phyloP scores from a whole-genome alignment of 2,888 invertebrate genomes.

The Rhingia rostrata region DNA sequence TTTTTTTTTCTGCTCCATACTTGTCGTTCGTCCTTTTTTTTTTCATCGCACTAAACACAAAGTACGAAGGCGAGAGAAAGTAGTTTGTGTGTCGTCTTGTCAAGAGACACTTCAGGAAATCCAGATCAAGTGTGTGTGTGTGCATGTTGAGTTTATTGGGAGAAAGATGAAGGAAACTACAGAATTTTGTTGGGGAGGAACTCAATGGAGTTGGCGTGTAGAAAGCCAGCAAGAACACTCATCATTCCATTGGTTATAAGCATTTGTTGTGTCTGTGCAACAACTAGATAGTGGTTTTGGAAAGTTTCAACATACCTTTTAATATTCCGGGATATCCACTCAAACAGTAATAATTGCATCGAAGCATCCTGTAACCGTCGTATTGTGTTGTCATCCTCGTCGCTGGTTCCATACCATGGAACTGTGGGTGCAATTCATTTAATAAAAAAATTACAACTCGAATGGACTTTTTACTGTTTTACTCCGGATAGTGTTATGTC shows the following conservation, averaged over 20 bases:
- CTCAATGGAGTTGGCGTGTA: constrained; percentile 11
- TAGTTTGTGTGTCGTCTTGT: constrained; percentile 54
- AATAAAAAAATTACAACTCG: constrained; percentile 58
- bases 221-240: constrained; percentile 42
- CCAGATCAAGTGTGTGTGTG: constrained; percentile 51
- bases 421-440: constrained; percentile 55
- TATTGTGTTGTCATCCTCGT: constrained; percentile 11
- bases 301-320: constrained; percentile 7
- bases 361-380: constrained; percentile 17
- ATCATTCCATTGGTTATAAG: background rate
- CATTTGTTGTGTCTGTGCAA: constrained; percentile 16
- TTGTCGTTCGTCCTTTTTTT: constrained; percentile 42
- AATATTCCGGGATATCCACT: constrained; percentile 21
- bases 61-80: constrained; percentile 16
- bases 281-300: background rate
- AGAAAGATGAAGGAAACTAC: constrained; percentile 23
- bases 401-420: constrained; percentile 12
- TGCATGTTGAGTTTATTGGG: constrained; percentile 12
- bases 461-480: constrained; percentile 36
- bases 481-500: constrained; percentile 17
- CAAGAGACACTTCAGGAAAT: constrained; percentile 54
- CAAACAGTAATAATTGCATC: constrained; percentile 32
- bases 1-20: constrained; percentile 6
- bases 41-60: constrained; percentile 2
- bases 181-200: constrained; percentile 26